A percentile compares a stretch with the other conserved stretches of the same genome.
Conservation (phyloP, 2,797 vertebrate genomes). For the Tiaroga cobitis region DNA sequence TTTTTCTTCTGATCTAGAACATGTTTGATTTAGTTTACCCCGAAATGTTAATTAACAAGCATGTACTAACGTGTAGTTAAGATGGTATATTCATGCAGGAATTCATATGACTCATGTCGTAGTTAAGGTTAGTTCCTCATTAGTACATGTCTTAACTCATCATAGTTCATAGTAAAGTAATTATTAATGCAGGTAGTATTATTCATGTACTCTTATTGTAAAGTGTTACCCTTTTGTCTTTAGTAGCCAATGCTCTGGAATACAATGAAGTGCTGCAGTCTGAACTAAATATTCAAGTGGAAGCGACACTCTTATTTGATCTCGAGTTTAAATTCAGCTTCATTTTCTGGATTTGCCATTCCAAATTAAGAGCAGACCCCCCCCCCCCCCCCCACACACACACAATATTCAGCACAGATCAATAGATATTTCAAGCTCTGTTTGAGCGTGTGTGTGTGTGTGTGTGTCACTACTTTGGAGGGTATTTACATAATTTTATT, state of each 20-base stretch:
- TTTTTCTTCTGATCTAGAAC: too few species aligned
- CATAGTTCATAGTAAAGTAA: too few species aligned
- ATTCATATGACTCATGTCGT: too few species aligned
- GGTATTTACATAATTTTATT: conserved; percentile 64
- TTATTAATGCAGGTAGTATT: too few species aligned
- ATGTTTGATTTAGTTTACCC: too few species aligned
- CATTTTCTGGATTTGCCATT: not conserved
- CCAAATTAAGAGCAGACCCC: conserved; percentile 44
- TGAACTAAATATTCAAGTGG: not conserved
- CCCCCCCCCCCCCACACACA: conserved; percentile 12
- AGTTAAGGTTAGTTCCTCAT: too few species aligned
- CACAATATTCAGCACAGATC: conserved; percentile 51
- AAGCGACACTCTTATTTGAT: not conserved
- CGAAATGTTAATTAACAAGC: too few species aligned
- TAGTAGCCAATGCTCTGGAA: not conserved
- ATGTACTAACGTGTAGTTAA: too few species aligned
- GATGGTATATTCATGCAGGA: too few species aligned
- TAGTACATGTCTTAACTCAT: too few species aligned
- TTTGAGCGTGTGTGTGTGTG: conserved; percentile 34
- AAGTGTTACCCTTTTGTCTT: too few species aligned
- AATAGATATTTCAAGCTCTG: conserved; percentile 48
- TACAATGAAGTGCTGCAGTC: not conserved
- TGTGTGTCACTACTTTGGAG: conserved; percentile 56
- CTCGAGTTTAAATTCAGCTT: not conserved
- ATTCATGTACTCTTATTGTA: too few species aligned